Conservation (phyloP, 2,797 vertebrate species). For the Alauda arvensis region DNA sequence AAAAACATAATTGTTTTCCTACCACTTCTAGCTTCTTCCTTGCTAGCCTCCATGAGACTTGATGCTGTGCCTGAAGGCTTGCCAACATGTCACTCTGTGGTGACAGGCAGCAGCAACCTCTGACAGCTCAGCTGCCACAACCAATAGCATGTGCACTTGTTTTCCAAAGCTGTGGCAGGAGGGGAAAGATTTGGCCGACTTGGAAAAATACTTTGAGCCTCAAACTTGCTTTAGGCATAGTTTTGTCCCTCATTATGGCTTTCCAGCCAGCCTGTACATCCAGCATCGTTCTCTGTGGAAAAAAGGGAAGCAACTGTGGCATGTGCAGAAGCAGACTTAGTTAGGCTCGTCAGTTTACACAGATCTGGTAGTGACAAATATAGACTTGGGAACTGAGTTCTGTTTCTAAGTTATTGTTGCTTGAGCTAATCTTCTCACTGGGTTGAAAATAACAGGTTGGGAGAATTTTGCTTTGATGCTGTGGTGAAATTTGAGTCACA, state of each 20-base stretch:
- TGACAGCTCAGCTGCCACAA: not conserved
- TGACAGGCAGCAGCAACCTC: not conserved
- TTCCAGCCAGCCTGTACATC: not conserved
- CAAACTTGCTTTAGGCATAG: not conserved
- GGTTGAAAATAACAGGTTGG: not conserved
- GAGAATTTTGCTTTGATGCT: not conserved
- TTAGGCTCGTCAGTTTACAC: not conserved
- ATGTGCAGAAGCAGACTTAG: not conserved
- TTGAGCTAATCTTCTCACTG: not conserved
- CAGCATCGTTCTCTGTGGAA: not conserved
- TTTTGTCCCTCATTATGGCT: not conserved
- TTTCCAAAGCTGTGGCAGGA: not conserved
- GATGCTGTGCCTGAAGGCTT: not conserved
- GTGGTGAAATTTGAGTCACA: not conserved
- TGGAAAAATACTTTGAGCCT: not conserved
- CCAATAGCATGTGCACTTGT: not conserved
- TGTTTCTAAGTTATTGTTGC: not conserved
- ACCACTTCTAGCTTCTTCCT: not conserved
- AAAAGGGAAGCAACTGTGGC: not conserved
- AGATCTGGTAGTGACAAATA: not conserved
- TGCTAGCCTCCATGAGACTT: not conserved
- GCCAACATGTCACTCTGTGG: not conserved
- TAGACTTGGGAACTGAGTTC: not conserved
- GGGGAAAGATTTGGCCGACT: not conserved
- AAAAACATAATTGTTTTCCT: not conserved